Evolutionary conservation across 2,797 vertebrate species (phyloP).

Genomic region (Xenops minutus): DNA sequence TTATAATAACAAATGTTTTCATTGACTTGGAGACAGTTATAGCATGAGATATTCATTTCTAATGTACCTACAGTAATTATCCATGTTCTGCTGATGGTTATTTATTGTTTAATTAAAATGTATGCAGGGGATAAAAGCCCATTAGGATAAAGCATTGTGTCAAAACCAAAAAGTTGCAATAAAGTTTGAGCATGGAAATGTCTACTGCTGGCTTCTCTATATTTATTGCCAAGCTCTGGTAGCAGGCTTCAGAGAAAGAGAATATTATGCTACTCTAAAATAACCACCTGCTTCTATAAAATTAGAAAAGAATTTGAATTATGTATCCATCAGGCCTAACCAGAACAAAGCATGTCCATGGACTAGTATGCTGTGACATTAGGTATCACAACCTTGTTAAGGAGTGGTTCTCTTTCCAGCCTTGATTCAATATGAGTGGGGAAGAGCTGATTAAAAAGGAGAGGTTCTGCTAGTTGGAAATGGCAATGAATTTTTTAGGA

Average conservation of each 20-base stretch:
- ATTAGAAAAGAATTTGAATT: neutral
- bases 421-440: neutral
- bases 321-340: neutral
- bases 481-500: neutral
- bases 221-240: neutral
- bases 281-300: neutral
- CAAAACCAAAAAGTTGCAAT: neutral
- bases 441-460: neutral
- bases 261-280: neutral
- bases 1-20: neutral
- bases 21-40: neutral
- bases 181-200: neutral
- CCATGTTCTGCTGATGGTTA: neutral
- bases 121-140: neutral
- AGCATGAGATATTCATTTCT: neutral
- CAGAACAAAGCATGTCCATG: neutral
- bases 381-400: neutral
- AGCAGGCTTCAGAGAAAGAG: neutral
- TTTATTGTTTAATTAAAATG: constrained; percentile 42
- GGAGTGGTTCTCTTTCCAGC: neutral
- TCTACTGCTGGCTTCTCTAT: neutral
- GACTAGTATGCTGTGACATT: neutral
- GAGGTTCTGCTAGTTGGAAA: neutral
- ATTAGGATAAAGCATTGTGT: constrained; percentile 9
- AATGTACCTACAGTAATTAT: constrained; percentile 1